Base-by-base conservation (phyloP, 2,113 vertebrate genomes). In the Xiphophorus hellerii region DNA sequence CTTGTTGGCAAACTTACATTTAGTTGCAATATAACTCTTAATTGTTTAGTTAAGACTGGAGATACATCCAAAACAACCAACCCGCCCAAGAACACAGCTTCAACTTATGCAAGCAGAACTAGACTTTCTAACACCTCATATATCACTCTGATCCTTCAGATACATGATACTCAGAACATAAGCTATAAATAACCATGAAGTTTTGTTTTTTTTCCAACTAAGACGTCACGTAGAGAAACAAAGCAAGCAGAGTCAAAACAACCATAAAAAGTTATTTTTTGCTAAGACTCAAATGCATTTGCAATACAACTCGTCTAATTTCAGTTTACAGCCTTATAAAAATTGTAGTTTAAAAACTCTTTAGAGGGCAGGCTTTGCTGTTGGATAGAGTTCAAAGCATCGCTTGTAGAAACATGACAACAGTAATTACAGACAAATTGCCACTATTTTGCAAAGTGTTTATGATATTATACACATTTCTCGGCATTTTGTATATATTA, bases 41-140 rank as follows among this genome's bases (percentile, higher is more conserved):
- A 42, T 25, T 62, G 7, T 60, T 0, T 9, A 62, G 65, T 27
- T 58, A 64, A 25, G 20, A 0, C 7, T 22, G 28, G 37, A 80
- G 51, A 78, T 11, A n/a, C 33, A 77, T 22, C 65, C 31, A 73
- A 58, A 25, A 58, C 64, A 65, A 13, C 29, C 31, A 67, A 28
- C 17, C 4, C 2, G 14, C 71, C 0, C 33, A 51, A 4, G 30
- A 44, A 67, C 66, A 66, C 7, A 0, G 13, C 51, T 2, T 31
- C 29, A 33, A 5, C 58, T 84, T 76, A 69, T 9, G 64, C 76
- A 85, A 78, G 61, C 76, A 48, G 74, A 62, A n/a, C 64, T 42
- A 20, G 33, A 72, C 20, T 37, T n/a, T 9, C 29, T 8, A 68
- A 7, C 66, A 42, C 42, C 64, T 78, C 69, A 67, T 73, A 33